Base-by-base conservation (phyloP, 2,888 invertebrate genomes). In the Ormyrus pomaceus region DNA sequence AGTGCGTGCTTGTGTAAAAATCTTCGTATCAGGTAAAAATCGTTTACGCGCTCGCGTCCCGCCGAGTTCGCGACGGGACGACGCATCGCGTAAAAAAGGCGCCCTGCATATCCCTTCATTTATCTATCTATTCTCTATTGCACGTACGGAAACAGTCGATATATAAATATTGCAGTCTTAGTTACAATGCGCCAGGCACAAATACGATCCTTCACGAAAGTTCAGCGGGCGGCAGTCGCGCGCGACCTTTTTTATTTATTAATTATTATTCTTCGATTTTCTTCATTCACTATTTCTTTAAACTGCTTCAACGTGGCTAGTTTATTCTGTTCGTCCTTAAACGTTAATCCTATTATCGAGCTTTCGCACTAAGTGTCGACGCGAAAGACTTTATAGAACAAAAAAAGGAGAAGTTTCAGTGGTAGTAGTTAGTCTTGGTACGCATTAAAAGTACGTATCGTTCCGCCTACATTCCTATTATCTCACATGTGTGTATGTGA, bases 161-260 rank as follows among this genome's bases (percentile, higher is more conserved):
- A 82, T 75, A 81, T 82, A 72, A 79, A 78, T 82, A 82, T 82
- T 82, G 75, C 82, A 82, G 82, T 82, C 82, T 82, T 82, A 77
- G 53, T 77, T 74, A 77, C 75, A 59, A 82, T 79, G 79, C 79
- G 76, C 77, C 68, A 45, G 34, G 34, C 34, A 34, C 34, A 34
- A 34, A 19, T 8, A 1, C 19, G 6, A n/a, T 82, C 82, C 79
- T 75, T 79, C 77, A 80, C 79, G 74, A 82, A 75, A 82, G 74
- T 77, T 82, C 77, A 11, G 45, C 5, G 58, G 11, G 9, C 68
- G 82, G 66, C 77, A 82, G 66, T 82, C 68, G 61, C 77, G 73
- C 46, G 72, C 76, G 62, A n/a, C n/a, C 71, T 2, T 62, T 62
- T 34, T 34, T 71, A 48, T 45, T 68, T 13, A 46, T 73, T 48